A percentile compares a stretch with the other conserved stretches of the same genome.
phyloP scores from a whole-genome alignment of 2,888 invertebrate species.

The Argyra leucocephala region DNA sequence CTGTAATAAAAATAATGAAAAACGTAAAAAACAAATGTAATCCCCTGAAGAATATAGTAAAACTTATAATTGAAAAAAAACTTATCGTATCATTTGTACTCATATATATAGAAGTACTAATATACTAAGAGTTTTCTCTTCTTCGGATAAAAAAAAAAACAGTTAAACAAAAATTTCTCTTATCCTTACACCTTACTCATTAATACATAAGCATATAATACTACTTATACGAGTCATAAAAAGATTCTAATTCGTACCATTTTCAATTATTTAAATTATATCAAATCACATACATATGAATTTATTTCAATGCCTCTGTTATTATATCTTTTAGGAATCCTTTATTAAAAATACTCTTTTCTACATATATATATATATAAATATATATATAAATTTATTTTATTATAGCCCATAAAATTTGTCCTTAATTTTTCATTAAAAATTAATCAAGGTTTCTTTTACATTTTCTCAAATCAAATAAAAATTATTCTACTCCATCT shows the following conservation, averaged over 20 bases:
- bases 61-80: too few species aligned
- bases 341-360: background rate
- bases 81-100: too few species aligned
- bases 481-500: background rate
- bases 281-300: background rate
- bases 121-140: too few species aligned
- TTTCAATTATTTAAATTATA: slow-evolving; percentile 6
- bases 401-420: background rate
- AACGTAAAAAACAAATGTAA: too few species aligned
- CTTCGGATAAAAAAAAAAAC: too few species aligned
- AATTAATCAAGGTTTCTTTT: background rate
- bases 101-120: too few species aligned
- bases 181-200: too few species aligned
- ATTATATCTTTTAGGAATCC: background rate
- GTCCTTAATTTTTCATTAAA: slow-evolving; percentile 2
- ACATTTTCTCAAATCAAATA: slow-evolving; percentile 1
- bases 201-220: background rate
- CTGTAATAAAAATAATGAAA: too few species aligned
- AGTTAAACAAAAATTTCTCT: too few species aligned
- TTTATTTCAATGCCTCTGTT: background rate
- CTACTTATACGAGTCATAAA: background rate
- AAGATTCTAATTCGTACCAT: background rate
- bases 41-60: too few species aligned
- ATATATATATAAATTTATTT: background rate
- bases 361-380: background rate